Percentiles rank a stretch among this genome's conserved stretches.
phyloP scores from a whole-genome alignment of 1,140 invertebrate species.

The Eciton burchellii region DNA sequence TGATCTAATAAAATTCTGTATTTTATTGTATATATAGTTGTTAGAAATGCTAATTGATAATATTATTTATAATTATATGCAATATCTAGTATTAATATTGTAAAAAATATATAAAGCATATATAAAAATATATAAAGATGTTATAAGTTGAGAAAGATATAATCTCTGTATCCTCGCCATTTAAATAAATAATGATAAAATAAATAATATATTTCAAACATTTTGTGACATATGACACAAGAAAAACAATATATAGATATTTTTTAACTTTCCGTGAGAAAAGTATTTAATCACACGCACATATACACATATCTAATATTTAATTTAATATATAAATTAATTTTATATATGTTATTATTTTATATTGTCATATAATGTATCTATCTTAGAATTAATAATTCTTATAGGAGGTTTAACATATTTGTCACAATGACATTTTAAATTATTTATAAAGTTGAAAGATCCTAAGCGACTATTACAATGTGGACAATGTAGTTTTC shows the following conservation, averaged over 20 bases:
- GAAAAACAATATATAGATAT: not conserved
- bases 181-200: not conserved
- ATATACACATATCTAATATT: not conserved
- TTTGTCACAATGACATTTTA: slow-evolving; percentile 78
- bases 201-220: not conserved
- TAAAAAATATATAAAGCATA: slow-evolving; percentile 34
- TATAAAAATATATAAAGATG: slow-evolving; percentile 1
- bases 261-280: not conserved
- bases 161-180: slow-evolving; percentile 27
- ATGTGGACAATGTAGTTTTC: slow-evolving; percentile 80
- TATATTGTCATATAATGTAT: slow-evolving; percentile 57
- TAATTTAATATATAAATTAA: not conserved
- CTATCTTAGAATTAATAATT: slow-evolving; percentile 80
- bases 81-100: not conserved
- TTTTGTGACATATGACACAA: not conserved
- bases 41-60: slow-evolving; percentile 19
- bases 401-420: slow-evolving; percentile 78
- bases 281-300: slow-evolving; percentile 23
- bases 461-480: slow-evolving; percentile 81
- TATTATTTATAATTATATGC: slow-evolving; percentile 11
- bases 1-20: slow-evolving; percentile 12
- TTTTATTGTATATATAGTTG: slow-evolving; percentile 45
- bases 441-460: slow-evolving; percentile 80
- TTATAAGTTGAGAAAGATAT: slow-evolving; percentile 28
- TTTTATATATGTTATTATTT: slow-evolving; percentile 20